These are phyloP conservation scores for Gibbula magus DNA, from an alignment of 2,888 invertebrate genomes.

Conservation along the genomic window DNA sequence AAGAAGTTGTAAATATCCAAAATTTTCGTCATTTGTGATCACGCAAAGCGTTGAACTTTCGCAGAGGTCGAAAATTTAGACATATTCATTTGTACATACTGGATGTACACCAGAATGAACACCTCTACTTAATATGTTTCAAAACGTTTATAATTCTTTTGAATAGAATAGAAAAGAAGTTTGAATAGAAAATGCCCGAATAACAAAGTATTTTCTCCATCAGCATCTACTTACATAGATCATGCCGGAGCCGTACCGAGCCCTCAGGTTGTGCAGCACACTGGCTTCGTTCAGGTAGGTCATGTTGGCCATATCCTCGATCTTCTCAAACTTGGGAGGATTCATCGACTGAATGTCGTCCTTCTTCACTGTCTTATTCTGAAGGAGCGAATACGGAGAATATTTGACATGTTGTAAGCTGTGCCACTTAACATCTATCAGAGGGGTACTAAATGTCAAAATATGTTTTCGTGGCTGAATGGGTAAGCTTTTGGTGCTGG, in stretches of 20 bases:
- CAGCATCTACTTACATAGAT: conserved; percentile 65
- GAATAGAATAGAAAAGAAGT: background rate
- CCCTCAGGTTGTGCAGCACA: conserved; percentile 70
- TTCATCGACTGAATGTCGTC: conserved; percentile 73
- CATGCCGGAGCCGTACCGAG: conserved; percentile 63
- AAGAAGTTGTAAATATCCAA: no score
- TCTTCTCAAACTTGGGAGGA: conserved; percentile 73
- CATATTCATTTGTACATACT: no score
- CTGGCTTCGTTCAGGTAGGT: conserved; percentile 74
- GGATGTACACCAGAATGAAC: no score
- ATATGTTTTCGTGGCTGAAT: no score
- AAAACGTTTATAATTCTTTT: background rate
- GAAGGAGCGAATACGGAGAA: conserved; percentile 7
- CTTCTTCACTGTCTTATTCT: conserved; percentile 86
- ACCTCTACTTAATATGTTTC: no score
- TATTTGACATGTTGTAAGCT: no score
- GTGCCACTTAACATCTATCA: no score
- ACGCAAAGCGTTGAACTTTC: no score
- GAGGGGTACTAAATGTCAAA: no score
- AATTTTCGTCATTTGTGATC: no score
- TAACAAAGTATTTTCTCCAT: background rate
- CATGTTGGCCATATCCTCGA: conserved; percentile 73
- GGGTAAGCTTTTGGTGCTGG: no score
- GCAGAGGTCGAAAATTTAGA: no score
- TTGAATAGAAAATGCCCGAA: background rate